Conservation (phyloP, 2,113 vertebrate species). For the Elaphurus davidianus region DNA sequence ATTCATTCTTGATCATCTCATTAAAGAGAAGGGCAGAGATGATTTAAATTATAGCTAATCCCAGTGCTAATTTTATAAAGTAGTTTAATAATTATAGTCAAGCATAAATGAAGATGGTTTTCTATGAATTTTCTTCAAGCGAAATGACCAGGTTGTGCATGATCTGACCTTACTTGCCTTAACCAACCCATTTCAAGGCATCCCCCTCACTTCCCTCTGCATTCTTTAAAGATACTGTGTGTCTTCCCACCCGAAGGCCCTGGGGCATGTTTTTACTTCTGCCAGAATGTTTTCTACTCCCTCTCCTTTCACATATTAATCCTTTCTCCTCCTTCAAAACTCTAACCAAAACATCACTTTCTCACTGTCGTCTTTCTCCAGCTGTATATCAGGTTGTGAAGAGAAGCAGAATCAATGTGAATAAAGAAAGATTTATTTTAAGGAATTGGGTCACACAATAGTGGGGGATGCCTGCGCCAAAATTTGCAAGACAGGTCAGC, state of each 20-base stretch:
- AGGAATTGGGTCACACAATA: neutral
- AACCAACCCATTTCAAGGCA: neutral
- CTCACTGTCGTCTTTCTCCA: neutral
- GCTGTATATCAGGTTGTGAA: neutral
- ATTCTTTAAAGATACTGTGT: neutral
- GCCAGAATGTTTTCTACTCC: neutral
- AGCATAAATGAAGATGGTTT: neutral
- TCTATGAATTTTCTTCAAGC: neutral
- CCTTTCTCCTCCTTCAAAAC: neutral
- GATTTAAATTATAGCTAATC: neutral
- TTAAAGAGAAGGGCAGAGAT: neutral
- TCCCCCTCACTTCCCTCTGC: neutral
- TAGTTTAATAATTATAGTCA: neutral
- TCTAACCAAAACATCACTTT: neutral
- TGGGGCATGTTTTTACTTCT: neutral
- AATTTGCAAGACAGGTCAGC: neutral
- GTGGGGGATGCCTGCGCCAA: neutral
- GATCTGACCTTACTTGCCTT: neutral
- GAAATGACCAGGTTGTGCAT: neutral
- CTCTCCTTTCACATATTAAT: neutral
- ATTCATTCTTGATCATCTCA: neutral
- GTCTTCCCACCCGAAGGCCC: neutral
- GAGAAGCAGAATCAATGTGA: neutral
- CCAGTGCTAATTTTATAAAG: neutral
- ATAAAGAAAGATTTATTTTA: neutral